phyloP scores from a whole-genome alignment of 2,113 vertebrate genomes.

The Pollachius pollachius region DNA sequence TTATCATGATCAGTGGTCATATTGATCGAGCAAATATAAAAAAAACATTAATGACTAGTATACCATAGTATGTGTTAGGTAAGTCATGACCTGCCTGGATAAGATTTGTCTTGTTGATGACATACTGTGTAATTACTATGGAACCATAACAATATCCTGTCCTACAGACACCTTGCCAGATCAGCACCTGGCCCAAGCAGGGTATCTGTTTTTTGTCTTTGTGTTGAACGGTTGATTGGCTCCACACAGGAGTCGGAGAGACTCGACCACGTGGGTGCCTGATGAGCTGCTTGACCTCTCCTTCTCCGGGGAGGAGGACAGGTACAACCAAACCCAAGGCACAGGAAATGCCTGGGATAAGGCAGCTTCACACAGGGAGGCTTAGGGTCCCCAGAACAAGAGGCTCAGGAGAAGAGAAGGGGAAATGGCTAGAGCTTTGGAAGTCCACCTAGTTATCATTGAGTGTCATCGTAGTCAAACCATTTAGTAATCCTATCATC shows the following conservation, averaged over 20 bases:
- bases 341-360: too few relatives aligned
- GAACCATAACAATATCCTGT: background rate
- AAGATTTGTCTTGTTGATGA: too few relatives aligned
- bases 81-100: too few relatives aligned
- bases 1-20: too few relatives aligned
- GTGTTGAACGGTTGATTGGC: background rate
- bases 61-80: too few relatives aligned
- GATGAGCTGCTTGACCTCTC: conserved; percentile 67
- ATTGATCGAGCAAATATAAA: too few relatives aligned
- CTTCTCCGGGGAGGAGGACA: conserved; percentile 64
- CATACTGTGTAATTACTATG: too few relatives aligned
- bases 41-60: too few relatives aligned
- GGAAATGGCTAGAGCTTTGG: background rate
- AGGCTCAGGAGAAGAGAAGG: background rate
- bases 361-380: conserved; percentile 7
- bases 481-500: too few relatives aligned
- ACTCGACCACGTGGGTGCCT: conserved; percentile 50
- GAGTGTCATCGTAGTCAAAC: too few relatives aligned
- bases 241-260: conserved; percentile 46
- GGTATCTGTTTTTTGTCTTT: conserved; percentile 24
- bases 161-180: background rate
- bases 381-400: conserved; percentile 37
- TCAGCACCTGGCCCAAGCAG: background rate
- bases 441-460: too few relatives aligned
- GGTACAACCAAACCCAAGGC: conserved; percentile 47